Percentiles rank a stretch among this genome's conserved stretches.
These are phyloP conservation scores for Patella ulyssiponensis DNA, from an alignment of 2,888 invertebrate species.

Conservation along the genomic window DNA sequence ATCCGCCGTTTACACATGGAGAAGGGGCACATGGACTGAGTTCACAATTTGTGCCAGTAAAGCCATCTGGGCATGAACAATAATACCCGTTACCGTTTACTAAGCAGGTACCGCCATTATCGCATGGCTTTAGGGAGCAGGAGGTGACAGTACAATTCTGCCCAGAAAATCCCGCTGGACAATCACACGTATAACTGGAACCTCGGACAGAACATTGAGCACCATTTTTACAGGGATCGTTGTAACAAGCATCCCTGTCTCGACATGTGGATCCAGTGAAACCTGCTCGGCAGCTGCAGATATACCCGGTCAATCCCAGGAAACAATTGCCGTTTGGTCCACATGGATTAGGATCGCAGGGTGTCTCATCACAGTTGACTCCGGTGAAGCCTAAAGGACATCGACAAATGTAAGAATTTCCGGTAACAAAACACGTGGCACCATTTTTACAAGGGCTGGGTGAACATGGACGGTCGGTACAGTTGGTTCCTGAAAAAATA, in stretches of 20 bases:
- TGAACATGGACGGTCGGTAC: slow-evolving; percentile 7
- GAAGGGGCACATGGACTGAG: slow-evolving; percentile 7
- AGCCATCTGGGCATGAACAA: slow-evolving; percentile 21
- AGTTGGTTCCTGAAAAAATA: not conserved
- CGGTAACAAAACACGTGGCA: slow-evolving; percentile 9
- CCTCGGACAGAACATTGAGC: not conserved
- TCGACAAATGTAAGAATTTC: slow-evolving; percentile 7
- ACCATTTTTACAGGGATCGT: not conserved
- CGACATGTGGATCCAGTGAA: not conserved
- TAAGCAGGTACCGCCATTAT: not conserved
- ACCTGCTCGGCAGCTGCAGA: not conserved
- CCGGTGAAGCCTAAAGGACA: slow-evolving; percentile 21
- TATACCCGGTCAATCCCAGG: not conserved
- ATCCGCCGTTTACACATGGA: slow-evolving; percentile 21
- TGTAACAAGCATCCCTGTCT: not conserved
- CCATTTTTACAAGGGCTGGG: slow-evolving; percentile 19
- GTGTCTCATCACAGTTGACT: slow-evolving; percentile 12
- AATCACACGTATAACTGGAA: slow-evolving; percentile 15
- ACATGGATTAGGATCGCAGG: slow-evolving; percentile 19
- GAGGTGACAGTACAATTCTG: slow-evolving; percentile 16
- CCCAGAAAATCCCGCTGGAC: slow-evolving; percentile 17
- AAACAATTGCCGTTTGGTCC: slow-evolving; percentile 6
- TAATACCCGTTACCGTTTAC: slow-evolving; percentile 5
- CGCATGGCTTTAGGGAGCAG: not conserved
- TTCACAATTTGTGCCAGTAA: slow-evolving; percentile 22